phyloP scores from a whole-genome alignment of 2,888 invertebrate genomes.

The Copidosoma aretas region DNA sequence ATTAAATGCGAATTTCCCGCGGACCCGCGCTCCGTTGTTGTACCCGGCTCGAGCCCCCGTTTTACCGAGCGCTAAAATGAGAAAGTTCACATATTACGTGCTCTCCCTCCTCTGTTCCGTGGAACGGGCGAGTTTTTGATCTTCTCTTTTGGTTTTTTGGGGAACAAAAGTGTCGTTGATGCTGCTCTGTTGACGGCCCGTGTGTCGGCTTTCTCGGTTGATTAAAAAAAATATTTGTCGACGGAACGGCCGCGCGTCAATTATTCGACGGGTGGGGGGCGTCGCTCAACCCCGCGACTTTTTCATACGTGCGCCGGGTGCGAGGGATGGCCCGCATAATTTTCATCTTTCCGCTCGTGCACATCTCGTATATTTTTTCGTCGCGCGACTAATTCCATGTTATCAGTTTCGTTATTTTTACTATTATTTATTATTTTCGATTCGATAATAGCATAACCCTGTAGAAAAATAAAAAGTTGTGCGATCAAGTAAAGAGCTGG shows the following conservation, averaged over 20 bases:
- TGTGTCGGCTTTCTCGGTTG: constrained; percentile 1
- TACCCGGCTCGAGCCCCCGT: background rate
- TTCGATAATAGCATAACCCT: too few relatives aligned
- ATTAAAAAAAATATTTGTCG: constrained; percentile 34
- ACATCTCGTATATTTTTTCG: too few relatives aligned
- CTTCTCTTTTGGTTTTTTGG: constrained; percentile 14
- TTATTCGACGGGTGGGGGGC: constrained; percentile 17
- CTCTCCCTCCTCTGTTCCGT: too few relatives aligned
- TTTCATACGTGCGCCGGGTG: too few relatives aligned
- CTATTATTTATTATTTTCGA: too few relatives aligned
- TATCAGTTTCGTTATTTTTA: too few relatives aligned
- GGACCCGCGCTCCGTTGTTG: background rate
- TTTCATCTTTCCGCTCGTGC: too few relatives aligned
- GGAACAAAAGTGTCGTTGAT: constrained; percentile 18
- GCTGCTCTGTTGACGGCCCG: background rate
- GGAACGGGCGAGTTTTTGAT: background rate
- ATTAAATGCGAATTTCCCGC: constrained; percentile 33
- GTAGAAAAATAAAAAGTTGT: too few relatives aligned
- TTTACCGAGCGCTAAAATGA: constrained; percentile 12
- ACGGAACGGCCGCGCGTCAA: constrained; percentile 21
- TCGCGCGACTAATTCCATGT: too few relatives aligned
- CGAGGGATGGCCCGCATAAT: too few relatives aligned
- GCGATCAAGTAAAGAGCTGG: too few relatives aligned
- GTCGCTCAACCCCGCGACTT: too few relatives aligned
- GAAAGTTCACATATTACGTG: constrained; percentile 34